A percentile compares a stretch with the other conserved stretches of the same genome.
These are phyloP conservation scores for Trypoxylus dichotomus DNA, from an alignment of 1,140 invertebrate species.

Conservation along the genomic window DNA sequence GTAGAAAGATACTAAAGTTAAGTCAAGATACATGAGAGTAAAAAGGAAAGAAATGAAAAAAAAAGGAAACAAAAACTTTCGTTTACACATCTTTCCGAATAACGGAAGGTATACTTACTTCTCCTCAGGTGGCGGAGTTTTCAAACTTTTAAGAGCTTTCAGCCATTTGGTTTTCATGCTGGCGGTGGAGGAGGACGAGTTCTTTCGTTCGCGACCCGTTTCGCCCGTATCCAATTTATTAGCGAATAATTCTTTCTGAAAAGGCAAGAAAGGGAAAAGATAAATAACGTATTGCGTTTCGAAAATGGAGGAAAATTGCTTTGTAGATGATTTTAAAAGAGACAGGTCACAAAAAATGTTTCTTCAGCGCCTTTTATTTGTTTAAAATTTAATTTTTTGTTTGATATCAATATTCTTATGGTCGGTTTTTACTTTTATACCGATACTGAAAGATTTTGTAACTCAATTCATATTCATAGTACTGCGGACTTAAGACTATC, in stretches of 20 bases:
- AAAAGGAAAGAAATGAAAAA: background rate
- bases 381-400: too few species aligned
- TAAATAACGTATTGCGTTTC: background rate
- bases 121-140: conserved; percentile 70
- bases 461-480: too few species aligned
- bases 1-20: background rate
- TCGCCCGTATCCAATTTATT: conserved; percentile 64
- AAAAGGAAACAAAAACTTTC: conserved; percentile 2
- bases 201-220: conserved; percentile 74
- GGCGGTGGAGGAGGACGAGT: conserved; percentile 81
- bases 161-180: conserved; percentile 98
- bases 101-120: conserved; percentile 57
- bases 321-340: background rate
- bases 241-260: conserved; percentile 87
- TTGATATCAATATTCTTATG: too few species aligned
- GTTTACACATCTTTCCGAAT: background rate
- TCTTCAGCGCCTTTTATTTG: too few species aligned
- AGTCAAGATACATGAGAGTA: background rate
- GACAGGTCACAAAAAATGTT: too few species aligned
- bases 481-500: too few species aligned
- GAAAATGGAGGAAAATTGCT: background rate
- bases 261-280: conserved; percentile 36
- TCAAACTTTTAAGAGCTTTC: conserved; percentile 94
- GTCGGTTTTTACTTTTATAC: too few species aligned
- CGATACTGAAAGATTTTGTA: too few species aligned